A percentile compares a stretch with the other conserved stretches of the same genome.
These are phyloP conservation scores for Cotesia vestalis DNA, from an alignment of 1,140 invertebrate genomes.

Conservation along the genomic window DNA sequence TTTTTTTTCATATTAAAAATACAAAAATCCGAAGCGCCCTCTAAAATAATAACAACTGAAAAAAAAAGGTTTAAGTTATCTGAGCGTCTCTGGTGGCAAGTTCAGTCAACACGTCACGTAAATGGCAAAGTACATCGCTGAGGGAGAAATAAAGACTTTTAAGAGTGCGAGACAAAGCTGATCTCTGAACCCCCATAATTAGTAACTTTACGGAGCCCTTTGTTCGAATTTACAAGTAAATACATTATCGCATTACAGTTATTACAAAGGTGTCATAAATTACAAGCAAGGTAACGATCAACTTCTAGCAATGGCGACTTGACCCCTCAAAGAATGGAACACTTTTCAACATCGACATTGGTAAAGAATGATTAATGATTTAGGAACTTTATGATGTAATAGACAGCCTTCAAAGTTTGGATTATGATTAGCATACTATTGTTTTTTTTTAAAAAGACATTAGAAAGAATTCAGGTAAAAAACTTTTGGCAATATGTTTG, in stretches of 20 bases:
- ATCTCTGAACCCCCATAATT: neutral
- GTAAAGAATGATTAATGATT: no score
- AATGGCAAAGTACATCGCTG: conserved; percentile 46
- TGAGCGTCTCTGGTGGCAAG: conserved; percentile 14
- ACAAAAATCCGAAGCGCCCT: no score
- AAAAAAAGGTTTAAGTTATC: neutral
- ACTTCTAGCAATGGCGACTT: conserved; percentile 57
- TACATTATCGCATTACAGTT: neutral
- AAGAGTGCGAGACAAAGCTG: conserved; percentile 25
- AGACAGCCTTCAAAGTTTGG: no score
- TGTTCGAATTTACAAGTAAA: neutral
- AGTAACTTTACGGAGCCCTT: neutral
- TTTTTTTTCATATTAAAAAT: no score
- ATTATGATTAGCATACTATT: no score
- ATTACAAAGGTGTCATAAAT: neutral
- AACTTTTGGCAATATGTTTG: no score
- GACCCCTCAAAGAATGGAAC: conserved; percentile 60
- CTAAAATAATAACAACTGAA: neutral
- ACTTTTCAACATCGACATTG: conserved; percentile 48
- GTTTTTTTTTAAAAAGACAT: no score
- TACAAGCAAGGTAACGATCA: conserved; percentile 26
- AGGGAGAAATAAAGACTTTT: conserved; percentile 42
- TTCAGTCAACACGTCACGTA: conserved; percentile 43
- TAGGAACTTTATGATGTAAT: no score
- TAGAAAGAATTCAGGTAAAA: no score